Evolutionary conservation across 2,797 vertebrate species (phyloP), one percentile per base, ranked within the genome.

Genomic region (Betta splendens): DNA sequence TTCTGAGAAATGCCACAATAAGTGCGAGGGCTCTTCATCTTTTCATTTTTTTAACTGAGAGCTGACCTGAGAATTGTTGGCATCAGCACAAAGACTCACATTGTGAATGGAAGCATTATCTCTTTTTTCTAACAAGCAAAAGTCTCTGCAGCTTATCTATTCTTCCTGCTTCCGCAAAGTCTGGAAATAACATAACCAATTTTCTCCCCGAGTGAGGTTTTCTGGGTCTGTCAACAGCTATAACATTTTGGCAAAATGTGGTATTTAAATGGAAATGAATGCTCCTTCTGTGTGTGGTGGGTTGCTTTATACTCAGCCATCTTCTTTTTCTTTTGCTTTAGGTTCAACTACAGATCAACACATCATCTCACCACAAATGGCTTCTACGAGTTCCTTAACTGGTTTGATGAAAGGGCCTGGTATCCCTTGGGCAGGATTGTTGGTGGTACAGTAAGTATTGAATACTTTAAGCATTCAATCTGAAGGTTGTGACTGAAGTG

Each of bases 341-440:
- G 96, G 96, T 98, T 98, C 91, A 98, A 98, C 91, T 98, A 98
- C 85, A 95, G 96, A 92, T 97, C 97, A 75, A 98, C 96, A 37
- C 96, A 98, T 87, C 95, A 98, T 89, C 96, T 98, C 88, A 94
- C 95, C 72, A 94, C 95, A 59, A 96, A 97, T 77, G 96, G 97
- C 72, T 98, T 98, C 93, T 98, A 96, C 48, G 97, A 98, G 89
- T 98, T 98, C 91, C 94, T 98, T 84, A 98, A 98, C 90, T 98
- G 97, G 97, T 98, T 98, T 84, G 97, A 98, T 69, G 97, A 98
- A 88, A 93, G 97, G 89, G 96, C 97, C 58, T 98, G 96, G 97
- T 98, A 98, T 87, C 97, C 97, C 44, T 80, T 98, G 86, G 97
- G 97, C 84, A 93, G 97, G 90, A 98, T 98, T 79, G 96, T 98